Percentiles rank a stretch among this genome's conserved stretches.
These are phyloP conservation scores for Okamejei kenojei DNA, from an alignment of 2,797 vertebrate species.

Conservation along the genomic window DNA sequence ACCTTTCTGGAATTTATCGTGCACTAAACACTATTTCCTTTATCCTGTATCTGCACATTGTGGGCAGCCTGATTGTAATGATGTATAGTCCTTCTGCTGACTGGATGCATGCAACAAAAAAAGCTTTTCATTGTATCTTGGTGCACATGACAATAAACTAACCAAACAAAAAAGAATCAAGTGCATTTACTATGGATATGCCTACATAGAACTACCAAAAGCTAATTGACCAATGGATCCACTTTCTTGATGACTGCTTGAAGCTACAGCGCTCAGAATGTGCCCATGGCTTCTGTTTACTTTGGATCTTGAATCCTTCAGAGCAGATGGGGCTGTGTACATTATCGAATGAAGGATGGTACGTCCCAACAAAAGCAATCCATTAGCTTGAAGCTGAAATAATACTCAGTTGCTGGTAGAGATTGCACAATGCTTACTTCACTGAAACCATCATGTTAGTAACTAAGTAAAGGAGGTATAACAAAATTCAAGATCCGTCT, in stretches of 20 bases:
- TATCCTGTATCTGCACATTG: too few species aligned
- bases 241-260: background rate
- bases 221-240: background rate
- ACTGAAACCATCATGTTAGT: background rate
- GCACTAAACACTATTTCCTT: too few species aligned
- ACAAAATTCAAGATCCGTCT: background rate
- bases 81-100: too few species aligned
- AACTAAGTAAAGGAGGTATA: background rate
- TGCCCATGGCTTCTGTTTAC: background rate
- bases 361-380: background rate
- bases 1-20: too few species aligned
- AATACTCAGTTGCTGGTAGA: background rate
- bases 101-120: too few species aligned
- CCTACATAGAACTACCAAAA: background rate
- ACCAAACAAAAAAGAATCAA: too few species aligned
- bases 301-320: background rate
- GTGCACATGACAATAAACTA: too few species aligned
- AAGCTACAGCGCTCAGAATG: background rate
- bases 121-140: too few species aligned
- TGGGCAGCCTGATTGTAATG: too few species aligned
- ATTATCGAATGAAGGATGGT: background rate
- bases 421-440: background rate
- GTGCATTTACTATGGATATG: background rate
- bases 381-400: background rate
- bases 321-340: background rate